Percentiles rank a stretch among this genome's conserved stretches.
These are phyloP conservation scores for Tuta absoluta DNA, from an alignment of 2,888 invertebrate species.

Conservation along the genomic window DNA sequence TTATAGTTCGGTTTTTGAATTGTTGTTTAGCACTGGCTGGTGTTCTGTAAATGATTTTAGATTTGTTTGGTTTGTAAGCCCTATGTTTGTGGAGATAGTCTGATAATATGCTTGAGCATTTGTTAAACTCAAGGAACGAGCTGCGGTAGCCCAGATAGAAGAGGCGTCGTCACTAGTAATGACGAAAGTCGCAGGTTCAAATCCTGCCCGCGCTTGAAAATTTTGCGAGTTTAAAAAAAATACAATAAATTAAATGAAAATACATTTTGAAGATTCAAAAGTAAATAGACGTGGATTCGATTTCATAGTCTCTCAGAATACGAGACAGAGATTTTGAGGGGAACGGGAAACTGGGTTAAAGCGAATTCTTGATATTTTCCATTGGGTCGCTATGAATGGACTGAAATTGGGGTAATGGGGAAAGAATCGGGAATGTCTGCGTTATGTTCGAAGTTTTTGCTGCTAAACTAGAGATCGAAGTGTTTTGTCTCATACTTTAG, in stretches of 20 bases:
- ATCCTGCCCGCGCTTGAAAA: no score
- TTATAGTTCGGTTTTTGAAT: background rate
- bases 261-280: background rate
- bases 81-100: no score
- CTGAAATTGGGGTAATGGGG: conserved; percentile 16
- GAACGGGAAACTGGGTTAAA: conserved; percentile 10
- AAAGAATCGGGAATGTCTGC: background rate
- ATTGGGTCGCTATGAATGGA: conserved; percentile 11
- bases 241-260: background rate
- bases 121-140: no score
- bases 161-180: no score
- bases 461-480: background rate
- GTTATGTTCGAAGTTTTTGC: background rate
- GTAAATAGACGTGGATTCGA: background rate
- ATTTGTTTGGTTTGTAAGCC: background rate
- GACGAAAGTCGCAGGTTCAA: no score
- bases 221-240: no score
- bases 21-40: background rate
- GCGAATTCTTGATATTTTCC: conserved; percentile 16
- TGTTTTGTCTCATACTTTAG: background rate
- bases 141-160: no score
- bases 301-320: background rate
- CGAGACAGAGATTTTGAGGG: conserved; percentile 8
- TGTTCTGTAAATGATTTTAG: background rate
- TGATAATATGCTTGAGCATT: no score